Evolutionary conservation across 2,888 invertebrate genomes (phyloP), one percentile per base, ranked within the genome.

Genomic region (Meandrusa payeni): DNA sequence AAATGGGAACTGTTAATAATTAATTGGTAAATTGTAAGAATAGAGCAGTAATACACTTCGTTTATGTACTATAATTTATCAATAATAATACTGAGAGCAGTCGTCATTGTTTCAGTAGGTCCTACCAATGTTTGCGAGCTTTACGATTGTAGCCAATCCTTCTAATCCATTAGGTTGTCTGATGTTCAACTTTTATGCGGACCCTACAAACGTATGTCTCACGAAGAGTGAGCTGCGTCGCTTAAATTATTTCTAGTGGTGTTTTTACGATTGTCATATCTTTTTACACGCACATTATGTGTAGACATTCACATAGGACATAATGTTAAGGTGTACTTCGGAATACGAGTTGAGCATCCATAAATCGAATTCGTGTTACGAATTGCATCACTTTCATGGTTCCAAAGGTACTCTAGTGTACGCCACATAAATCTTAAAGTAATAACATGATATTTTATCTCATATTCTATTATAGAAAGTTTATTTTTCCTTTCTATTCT

Each of bases 221-320:
- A 69, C 74, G 73, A 65, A 77, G 73, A 75, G 71, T 80, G 81
- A 76, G 66, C 76, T 80, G 77, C 78, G 77, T 82, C 72, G 74
- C 82, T 81, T 79, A 85, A 85, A 86, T 86, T 83, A 86, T 86
- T 86, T 85, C 79, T 79, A 79, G 77, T 80, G 71, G 73, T 67
- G 74, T 69, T 86, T 81, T 87, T 87, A 87, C 70, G 85, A 79
- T 77, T 76, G 83, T 71, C 76, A 74, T 87, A 85, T 87, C 79
- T 85, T 87, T 86, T 87, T 87, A 87, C 78, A 82, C 74, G 65
- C 77, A 74, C 82, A 79, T 86, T 76, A 80, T 81, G 72, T 69
- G 72, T 77, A 80, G 76, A 78, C 76, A 79, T 76, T 82, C 69
- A 73, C 76, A n/a, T n/a, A n/a, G n/a, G n/a, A 76, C 78, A 75